Evolutionary conservation across 53 echinoderm and acorn worm species (phyloP), one percentile per base, ranked within the genome.

Genomic region (Zoroaster sp.): DNA sequence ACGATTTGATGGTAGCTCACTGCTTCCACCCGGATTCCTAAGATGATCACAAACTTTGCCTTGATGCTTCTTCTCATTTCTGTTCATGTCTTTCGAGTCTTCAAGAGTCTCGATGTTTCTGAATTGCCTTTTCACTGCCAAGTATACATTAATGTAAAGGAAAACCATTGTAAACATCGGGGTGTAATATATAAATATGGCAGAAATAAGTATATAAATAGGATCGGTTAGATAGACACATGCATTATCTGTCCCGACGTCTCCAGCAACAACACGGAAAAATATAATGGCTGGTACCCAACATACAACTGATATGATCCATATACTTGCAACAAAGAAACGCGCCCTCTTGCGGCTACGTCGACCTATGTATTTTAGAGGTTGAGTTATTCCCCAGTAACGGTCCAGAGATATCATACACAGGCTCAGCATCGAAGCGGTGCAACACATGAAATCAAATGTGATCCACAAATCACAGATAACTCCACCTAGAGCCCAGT

Each of bases 381-480:
- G 94, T 40, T 82, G 66, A 1, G 92, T 92, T 45, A 94, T 87
- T 35, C 92, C 94, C 76, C 90, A 87, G 80, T 90, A 94, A 18
- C 94, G 90, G 42, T 94, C 94, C 17, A 87, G 45, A 2, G 94
- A 92, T 40, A 94, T 94, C 90, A 92, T 81, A 68, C 90, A 88
- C 21, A 94, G 86, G 37, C 88, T 90, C 3, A 94, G 76, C 54
- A 94, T 80, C 17, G 94, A 94, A 7, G 90, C 94, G 5, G 94
- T 92, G 55, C 92, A 92, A 66, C 92, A 92, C 77, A 89, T 83
- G 77, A 94, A 92, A 35, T 94, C 92, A 23, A 83, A 3, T 2
- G 69, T 69, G 37, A 87, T 94, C 94, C 94, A 94, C 12, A 94
- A 31, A 51, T 92, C 94, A 42, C 94, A 94, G 54, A 92, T 36